Evolutionary conservation across 1,140 invertebrate genomes (phyloP), one percentile per base, ranked within the genome.

Genomic region (Melipona quadrifasciata): DNA sequence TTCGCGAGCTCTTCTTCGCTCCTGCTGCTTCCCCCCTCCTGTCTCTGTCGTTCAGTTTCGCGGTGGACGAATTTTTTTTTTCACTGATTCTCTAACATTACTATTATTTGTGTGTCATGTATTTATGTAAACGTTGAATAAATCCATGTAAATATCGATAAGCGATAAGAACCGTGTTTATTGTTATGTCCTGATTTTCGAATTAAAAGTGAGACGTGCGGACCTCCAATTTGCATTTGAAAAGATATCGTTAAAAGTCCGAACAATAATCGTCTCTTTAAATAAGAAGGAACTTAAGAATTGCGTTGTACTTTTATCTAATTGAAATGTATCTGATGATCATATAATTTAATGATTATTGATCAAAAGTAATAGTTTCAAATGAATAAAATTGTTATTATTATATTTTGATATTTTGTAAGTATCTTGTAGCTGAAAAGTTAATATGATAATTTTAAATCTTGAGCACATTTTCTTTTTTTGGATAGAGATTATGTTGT

Each of bases 41-140:
- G 8, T 14, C 14, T 68, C 58, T n/a, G 39, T 72, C 10, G 19
- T 61, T 61, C 19, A 65, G 39, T 76, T 80, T 79, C 27, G 19
- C n/a, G 58, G 53, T 68, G 34, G 53, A 57, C 31, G 61, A 27
- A 74, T 72, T 78, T 65, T 68, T 61, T 61, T 47, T 47, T 47
- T 47, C 11, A 61, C 58, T 47, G n/a, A 5, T 61, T 61, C 24
- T 14, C 58, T 17, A 73, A 12, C 34, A 55, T 80, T 24, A 17
- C 57, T 39, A 58, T 58, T 27, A 65, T 65, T 47, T 47, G 68
- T 14, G 21, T 24, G 75, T 51, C 64, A 70, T 75, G 31, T 39
- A 19, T 70, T 47, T n/a, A 31, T 31, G 12, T 78, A 51, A 3
- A n/a, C 2, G 70, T 27, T 47, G 17, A 64, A 27, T 79, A 71